A percentile compares a stretch with the other conserved stretches of the same genome.
Evolutionary conservation across 1,140 invertebrate species (phyloP).

Genomic region (Geopemphigus sp.): DNA sequence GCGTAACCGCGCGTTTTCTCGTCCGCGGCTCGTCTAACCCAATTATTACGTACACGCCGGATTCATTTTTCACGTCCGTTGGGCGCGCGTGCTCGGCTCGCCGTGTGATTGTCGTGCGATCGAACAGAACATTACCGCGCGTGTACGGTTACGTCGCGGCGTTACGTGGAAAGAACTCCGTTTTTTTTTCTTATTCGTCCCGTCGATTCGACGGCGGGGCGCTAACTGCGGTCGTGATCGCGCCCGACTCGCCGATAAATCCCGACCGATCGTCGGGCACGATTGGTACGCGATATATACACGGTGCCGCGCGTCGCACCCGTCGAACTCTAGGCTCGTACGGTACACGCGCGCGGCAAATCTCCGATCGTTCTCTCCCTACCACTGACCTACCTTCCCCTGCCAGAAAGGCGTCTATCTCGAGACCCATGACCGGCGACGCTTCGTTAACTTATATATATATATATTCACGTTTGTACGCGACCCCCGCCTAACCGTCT

Average conservation of each 20-base stretch:
- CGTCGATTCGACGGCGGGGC: no score
- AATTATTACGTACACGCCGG: neutral
- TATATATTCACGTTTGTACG: neutral
- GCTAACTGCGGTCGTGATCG: no score
- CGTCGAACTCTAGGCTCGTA: no score
- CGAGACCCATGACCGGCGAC: no score
- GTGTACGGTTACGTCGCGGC: neutral
- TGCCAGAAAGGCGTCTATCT: neutral
- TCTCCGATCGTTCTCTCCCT: neutral
- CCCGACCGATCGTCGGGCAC: neutral
- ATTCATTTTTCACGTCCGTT: slow-evolving; percentile 17
- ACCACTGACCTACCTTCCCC: neutral
- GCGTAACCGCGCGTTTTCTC: neutral
- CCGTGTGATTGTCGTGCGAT: neutral
- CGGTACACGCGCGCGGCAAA: no score
- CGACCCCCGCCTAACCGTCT: neutral
- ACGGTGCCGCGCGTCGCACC: no score
- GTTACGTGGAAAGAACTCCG: neutral
- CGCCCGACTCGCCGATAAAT: no score
- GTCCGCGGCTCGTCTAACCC: neutral
- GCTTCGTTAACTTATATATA: neutral
- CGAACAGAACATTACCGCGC: neutral
- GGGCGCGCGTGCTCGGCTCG: neutral
- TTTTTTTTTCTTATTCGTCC: neutral
- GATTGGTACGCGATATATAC: no score